Evolutionary conservation across 2,113 vertebrate species (phyloP).

Genomic region (Symphodus melops): DNA sequence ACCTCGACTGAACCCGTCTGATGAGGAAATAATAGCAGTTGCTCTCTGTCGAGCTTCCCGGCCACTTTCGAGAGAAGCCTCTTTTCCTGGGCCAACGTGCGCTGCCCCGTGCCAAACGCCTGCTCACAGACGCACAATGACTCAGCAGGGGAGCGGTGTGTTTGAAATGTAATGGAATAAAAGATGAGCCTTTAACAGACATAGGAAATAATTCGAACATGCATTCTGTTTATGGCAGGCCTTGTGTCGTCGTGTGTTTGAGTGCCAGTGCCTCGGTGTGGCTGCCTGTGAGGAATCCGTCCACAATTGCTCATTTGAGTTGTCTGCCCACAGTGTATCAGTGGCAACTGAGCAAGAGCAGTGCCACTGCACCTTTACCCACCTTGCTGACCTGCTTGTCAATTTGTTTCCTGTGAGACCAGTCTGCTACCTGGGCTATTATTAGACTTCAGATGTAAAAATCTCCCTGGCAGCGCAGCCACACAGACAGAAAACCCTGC

Average conservation of each 20-base stretch:
- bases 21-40: conserved; percentile 59
- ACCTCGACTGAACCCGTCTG: conserved; percentile 54
- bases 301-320: conserved; percentile 53
- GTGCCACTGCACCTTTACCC: conserved; percentile 49
- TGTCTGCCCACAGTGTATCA: conserved; percentile 39
- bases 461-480: conserved; percentile 27
- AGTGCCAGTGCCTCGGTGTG: conserved; percentile 17
- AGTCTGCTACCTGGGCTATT: conserved; percentile 56
- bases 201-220: conserved; percentile 57
- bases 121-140: conserved; percentile 38
- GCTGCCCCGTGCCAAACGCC: conserved; percentile 31
- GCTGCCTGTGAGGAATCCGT: too few species aligned
- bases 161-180: conserved; percentile 75
- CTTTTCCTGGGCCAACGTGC: conserved; percentile 53
- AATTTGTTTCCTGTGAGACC: conserved; percentile 60
- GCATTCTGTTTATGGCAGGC: conserved; percentile 33
- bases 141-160: conserved; percentile 24
- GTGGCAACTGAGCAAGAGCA: conserved; percentile 43
- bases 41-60: conserved; percentile 36
- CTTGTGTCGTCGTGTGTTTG: conserved; percentile 2
- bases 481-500: conserved; percentile 24
- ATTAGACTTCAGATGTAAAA: conserved; percentile 56
- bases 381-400: conserved; percentile 67
- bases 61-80: conserved; percentile 51
- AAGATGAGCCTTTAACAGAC: conserved; percentile 73